phyloP scores from a whole-genome alignment of 2,797 vertebrate species.

The Arnoldichthys spilopterus region DNA sequence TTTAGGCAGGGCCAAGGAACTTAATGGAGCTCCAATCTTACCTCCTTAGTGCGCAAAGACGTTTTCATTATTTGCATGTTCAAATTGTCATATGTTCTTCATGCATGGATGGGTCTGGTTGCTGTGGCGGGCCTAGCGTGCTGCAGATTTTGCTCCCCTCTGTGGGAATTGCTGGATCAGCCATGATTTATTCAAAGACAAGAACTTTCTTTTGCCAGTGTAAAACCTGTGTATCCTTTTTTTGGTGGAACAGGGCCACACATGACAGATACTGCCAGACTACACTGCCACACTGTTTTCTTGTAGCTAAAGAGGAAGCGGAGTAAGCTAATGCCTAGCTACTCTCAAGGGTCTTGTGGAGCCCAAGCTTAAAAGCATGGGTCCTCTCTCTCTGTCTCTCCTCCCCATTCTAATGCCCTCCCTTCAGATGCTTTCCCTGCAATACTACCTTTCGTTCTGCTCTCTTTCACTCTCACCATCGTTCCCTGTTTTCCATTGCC shows the following conservation, averaged over 20 bases:
- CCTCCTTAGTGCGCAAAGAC: neutral
- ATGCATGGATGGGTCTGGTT: conserved; percentile 41
- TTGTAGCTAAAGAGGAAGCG: conserved; percentile 20
- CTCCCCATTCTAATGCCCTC: conserved; percentile 42
- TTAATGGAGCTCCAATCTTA: conserved; percentile 52
- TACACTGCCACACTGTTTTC: conserved; percentile 4
- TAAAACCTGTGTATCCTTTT: neutral
- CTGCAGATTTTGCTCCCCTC: conserved; percentile 56
- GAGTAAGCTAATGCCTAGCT: conserved; percentile 22
- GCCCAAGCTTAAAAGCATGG: conserved; percentile 60
- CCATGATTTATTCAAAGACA: conserved; percentile 70
- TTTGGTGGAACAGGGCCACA: conserved; percentile 16
- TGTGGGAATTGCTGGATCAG: conserved; percentile 53
- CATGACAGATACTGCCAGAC: conserved; percentile 1
- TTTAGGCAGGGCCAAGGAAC: conserved; percentile 23
- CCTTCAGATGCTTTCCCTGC: conserved; percentile 36
- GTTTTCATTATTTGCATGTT: conserved; percentile 59
- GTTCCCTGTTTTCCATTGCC: conserved; percentile 57
- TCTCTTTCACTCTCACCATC: conserved; percentile 43
- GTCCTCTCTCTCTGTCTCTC: conserved; percentile 32
- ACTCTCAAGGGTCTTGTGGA: conserved; percentile 51
- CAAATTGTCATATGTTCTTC: conserved; percentile 68
- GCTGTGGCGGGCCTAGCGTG: conserved; percentile 28
- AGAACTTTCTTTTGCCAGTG: neutral
- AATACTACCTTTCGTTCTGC: conserved; percentile 23